Conservation (phyloP, 1,140 invertebrate species). For the Euglossa dilemma region DNA sequence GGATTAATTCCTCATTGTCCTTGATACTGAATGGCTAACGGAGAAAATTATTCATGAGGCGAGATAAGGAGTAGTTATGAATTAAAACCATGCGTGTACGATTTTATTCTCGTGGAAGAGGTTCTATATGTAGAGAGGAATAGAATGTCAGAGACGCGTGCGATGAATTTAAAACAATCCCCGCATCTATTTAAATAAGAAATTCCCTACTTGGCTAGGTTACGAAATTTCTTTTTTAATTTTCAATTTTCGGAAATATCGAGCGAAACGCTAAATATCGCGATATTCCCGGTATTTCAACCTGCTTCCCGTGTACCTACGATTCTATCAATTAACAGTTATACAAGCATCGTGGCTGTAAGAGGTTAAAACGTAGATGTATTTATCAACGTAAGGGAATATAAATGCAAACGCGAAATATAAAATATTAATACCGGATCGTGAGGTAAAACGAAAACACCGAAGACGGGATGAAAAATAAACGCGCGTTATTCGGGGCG, state of each 20-base stretch:
- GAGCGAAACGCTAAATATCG: not conserved
- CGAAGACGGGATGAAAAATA: too few relatives aligned
- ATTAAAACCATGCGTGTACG: not conserved
- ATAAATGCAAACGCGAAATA: not conserved
- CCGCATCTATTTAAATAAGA: slow-evolving; percentile 14
- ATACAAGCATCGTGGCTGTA: not conserved
- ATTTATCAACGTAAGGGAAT: not conserved
- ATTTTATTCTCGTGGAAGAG: slow-evolving; percentile 3
- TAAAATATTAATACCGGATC: too few relatives aligned
- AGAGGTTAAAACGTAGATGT: not conserved
- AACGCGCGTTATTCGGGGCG: too few relatives aligned
- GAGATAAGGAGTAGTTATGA: not conserved
- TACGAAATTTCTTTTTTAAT: not conserved
- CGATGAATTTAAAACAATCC: slow-evolving; percentile 16
- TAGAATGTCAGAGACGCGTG: slow-evolving; percentile 12
- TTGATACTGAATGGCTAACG: not conserved
- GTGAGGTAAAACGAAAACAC: too few relatives aligned
- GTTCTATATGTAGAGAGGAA: not conserved
- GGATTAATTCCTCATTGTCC: not conserved
- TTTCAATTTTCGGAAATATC: slow-evolving; percentile 1
- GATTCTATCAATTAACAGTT: too few relatives aligned
- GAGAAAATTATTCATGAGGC: slow-evolving; percentile 4
- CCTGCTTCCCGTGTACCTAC: not conserved
- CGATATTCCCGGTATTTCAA: too few relatives aligned
- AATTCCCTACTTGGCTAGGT: not conserved